Evolutionary conservation across 2,888 invertebrate genomes (phyloP).

Genomic region (Timandra comae): DNA sequence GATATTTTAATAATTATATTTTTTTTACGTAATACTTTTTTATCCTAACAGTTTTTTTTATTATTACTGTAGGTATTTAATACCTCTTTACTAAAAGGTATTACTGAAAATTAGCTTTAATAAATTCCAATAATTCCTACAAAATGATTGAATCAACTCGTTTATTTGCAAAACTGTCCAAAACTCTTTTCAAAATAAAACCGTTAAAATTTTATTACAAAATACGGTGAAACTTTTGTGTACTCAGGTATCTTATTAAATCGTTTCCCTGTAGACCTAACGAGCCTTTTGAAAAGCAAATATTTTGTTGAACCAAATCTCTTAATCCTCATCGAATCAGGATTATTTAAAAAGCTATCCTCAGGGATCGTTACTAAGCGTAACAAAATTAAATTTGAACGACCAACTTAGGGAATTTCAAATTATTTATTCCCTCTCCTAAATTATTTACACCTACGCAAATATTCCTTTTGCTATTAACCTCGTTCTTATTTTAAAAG

Average conservation of each 20-base stretch:
- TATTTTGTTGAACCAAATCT: constrained; percentile 2
- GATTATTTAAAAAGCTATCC: constrained; percentile 21
- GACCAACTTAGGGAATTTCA: constrained; percentile 33
- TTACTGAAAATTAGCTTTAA: too few relatives aligned
- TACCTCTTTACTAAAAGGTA: too few relatives aligned
- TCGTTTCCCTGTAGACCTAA: neutral
- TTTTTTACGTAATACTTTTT: too few relatives aligned
- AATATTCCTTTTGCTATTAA: constrained; percentile 6
- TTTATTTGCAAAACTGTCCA: too few relatives aligned
- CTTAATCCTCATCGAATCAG: constrained; percentile 24
- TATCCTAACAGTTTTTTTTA: too few relatives aligned
- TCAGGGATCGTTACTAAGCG: constrained; percentile 30
- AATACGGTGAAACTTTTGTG: neutral
- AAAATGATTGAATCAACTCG: too few relatives aligned
- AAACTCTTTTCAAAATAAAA: too few relatives aligned
- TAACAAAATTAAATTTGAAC: constrained; percentile 36
- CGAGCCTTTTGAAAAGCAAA: neutral
- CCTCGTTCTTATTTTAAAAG: too few relatives aligned
- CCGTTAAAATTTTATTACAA: constrained; percentile 1
- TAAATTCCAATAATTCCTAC: too few relatives aligned
- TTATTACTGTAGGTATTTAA: too few relatives aligned
- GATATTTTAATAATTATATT: too few relatives aligned
- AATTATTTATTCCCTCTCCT: constrained; percentile 44
- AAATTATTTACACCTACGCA: constrained; percentile 34
- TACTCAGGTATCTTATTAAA: too few relatives aligned